Evolutionary conservation across 1,140 invertebrate species (phyloP).

Genomic region (Drosophila busckii): DNA sequence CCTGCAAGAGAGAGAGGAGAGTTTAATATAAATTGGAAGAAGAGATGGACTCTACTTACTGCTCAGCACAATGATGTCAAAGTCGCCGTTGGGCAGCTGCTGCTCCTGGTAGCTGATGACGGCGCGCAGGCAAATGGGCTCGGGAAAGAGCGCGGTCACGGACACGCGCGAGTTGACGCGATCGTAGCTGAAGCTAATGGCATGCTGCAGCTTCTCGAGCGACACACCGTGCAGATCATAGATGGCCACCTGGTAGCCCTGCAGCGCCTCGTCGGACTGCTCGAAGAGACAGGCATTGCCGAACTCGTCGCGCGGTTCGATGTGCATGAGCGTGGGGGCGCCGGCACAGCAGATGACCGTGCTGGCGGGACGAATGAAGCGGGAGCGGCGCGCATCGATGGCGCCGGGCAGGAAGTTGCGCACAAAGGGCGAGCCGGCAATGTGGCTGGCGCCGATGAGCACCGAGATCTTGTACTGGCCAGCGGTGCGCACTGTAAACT

Average conservation of each 20-base stretch:
- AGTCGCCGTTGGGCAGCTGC: slow-evolving; percentile 92
- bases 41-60: slow-evolving; percentile 81
- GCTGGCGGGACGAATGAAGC: slow-evolving; percentile 91
- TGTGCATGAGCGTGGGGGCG: slow-evolving; percentile 87
- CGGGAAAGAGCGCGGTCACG: slow-evolving; percentile 80
- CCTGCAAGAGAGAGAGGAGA: slow-evolving; percentile 70
- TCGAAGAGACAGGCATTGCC: slow-evolving; percentile 89
- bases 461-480: slow-evolving; percentile 93
- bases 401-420: slow-evolving; percentile 84
- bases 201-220: slow-evolving; percentile 81
- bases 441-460: slow-evolving; percentile 84
- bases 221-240: slow-evolving; percentile 80
- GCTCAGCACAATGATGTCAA: slow-evolving; percentile 94
- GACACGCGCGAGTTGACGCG: slow-evolving; percentile 81
- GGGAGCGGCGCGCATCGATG: slow-evolving; percentile 90
- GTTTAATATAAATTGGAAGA: not conserved
- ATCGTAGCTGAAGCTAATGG: slow-evolving; percentile 81
- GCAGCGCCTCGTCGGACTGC: slow-evolving; percentile 81
- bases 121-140: slow-evolving; percentile 88
- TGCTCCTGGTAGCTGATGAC: slow-evolving; percentile 88
- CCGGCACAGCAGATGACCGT: slow-evolving; percentile 91
- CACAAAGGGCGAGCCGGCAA: slow-evolving; percentile 83
- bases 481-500: slow-evolving; percentile 93
- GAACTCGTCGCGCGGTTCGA: slow-evolving; percentile 93
- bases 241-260: slow-evolving; percentile 82